Base-by-base conservation (phyloP, 1,140 invertebrate genomes). In the Atta cephalotes region DNA sequence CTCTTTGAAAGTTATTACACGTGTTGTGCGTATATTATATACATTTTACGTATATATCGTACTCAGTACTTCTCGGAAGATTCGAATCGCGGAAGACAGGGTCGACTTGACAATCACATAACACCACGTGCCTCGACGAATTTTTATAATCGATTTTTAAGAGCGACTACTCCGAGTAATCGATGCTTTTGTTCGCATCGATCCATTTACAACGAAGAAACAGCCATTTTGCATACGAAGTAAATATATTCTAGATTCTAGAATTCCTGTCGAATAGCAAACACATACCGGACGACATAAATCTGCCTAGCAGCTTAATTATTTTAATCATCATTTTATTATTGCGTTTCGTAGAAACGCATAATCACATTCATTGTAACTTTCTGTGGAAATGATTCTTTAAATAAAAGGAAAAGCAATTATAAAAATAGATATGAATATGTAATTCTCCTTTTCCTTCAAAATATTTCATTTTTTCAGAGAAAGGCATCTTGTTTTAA, bases 301-400 rank as follows among this genome's bases (percentile, higher is more conserved):
- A 85, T 71, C 63, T 56, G 72, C 74, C 56, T 81, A 76, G 62
- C 81, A 86, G 88, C 66, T 90, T 86, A 87, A 90, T 88, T 90
- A 91, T 86, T 56, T 86, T 88, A 91, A 88, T 88, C 56, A 86
- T 88, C 74, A 86, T 63, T 58, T 78, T 86, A 86, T 80, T 91
- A 66, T 86, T 79, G 82, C 77, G 89, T 71, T 31, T 31, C 62
- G 56, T 58, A 65, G 31, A 63, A 39, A n/a, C 56, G 70, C 77
- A 70, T 53, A 74, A 63, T 82, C 85, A 85, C 45, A 76, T 60
- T 87, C 76, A 89, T 53, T 91, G 89, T 91, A 91, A 87, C 63
- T 89, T 80, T 89, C 84, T 80, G 87, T 77, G 89, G 31, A 90
- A 89, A 78, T 87, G 28, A 85, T 89, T 90, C 74, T 89, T 89